Evolutionary conservation across 2,797 vertebrate species (phyloP).

Genomic region (Buceros bicornis): DNA sequence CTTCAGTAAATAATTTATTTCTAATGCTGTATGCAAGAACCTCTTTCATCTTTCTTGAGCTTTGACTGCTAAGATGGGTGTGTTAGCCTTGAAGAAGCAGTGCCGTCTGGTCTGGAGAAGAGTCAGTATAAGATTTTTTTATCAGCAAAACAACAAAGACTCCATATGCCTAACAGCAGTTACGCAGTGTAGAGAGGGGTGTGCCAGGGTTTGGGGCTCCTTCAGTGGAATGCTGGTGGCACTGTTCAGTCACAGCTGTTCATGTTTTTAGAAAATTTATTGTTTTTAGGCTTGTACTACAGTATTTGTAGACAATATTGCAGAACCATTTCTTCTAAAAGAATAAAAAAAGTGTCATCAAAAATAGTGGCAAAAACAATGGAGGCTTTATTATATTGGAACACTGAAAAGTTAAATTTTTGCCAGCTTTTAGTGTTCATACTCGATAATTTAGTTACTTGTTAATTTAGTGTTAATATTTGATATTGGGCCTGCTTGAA

Average conservation of each 20-base stretch:
- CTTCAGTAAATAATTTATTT: neutral
- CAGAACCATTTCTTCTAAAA: neutral
- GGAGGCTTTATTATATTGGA: neutral
- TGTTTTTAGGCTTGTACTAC: neutral
- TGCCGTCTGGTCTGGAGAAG: neutral
- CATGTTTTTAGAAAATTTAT: neutral
- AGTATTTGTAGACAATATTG: neutral
- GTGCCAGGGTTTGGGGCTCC: neutral
- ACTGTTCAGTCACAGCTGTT: neutral
- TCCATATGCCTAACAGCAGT: neutral
- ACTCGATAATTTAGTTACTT: too few relatives aligned
- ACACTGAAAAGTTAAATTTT: neutral
- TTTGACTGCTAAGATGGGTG: neutral
- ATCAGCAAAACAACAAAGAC: neutral
- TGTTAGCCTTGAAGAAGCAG: neutral
- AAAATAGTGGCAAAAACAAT: neutral
- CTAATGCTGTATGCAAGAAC: neutral
- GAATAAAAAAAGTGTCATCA: neutral
- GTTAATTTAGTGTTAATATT: neutral
- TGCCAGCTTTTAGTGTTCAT: neutral
- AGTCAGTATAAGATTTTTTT: neutral
- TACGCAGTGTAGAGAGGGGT: accelerated
- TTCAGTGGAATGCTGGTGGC: neutral
- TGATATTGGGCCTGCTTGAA: neutral
- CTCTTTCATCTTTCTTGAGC: neutral